phyloP scores from a whole-genome alignment of 2,888 invertebrate species.

The Polia nebulosa region DNA sequence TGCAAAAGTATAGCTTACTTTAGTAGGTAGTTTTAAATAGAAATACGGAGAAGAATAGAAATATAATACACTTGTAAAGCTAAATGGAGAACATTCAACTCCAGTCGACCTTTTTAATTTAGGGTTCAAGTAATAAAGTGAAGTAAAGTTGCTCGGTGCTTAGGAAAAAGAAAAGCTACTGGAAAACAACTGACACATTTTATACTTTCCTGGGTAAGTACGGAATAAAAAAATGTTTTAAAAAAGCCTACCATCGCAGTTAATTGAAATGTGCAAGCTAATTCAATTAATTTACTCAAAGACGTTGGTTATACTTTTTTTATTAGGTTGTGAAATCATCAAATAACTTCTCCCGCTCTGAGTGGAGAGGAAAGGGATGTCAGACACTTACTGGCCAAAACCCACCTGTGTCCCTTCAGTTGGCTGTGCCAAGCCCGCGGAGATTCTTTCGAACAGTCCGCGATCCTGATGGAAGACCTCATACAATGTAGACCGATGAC shows the following conservation, averaged over 20 bases:
- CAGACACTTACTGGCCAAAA: too few relatives aligned
- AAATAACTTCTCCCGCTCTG: too few relatives aligned
- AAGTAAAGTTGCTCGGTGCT: slow-evolving; percentile 39
- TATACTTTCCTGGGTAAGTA: slow-evolving; percentile 17
- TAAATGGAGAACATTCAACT: slow-evolving; percentile 40
- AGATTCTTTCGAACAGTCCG: too few relatives aligned
- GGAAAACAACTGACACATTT: slow-evolving; percentile 35
- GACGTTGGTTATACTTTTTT: not conserved
- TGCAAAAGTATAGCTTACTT: too few relatives aligned
- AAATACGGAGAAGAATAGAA: slow-evolving; percentile 27
- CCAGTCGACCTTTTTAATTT: slow-evolving; percentile 58
- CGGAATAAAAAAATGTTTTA: not conserved
- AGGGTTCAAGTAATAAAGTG: slow-evolving; percentile 57
- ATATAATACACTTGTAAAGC: slow-evolving; percentile 34
- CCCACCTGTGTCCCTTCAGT: too few relatives aligned
- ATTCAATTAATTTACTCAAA: not conserved
- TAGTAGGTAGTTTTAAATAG: slow-evolving; percentile 1
- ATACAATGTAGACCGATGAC: too few relatives aligned
- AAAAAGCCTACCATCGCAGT: not conserved
- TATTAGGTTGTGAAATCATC: too few relatives aligned
- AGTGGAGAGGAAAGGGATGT: too few relatives aligned
- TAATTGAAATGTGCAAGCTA: not conserved
- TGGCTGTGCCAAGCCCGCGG: too few relatives aligned
- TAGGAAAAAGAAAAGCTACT: slow-evolving; percentile 30
- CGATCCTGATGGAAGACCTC: too few relatives aligned